These are phyloP conservation scores for Macrosiphum euphorbiae DNA, from an alignment of 2,888 invertebrate species.

Conservation along the genomic window DNA sequence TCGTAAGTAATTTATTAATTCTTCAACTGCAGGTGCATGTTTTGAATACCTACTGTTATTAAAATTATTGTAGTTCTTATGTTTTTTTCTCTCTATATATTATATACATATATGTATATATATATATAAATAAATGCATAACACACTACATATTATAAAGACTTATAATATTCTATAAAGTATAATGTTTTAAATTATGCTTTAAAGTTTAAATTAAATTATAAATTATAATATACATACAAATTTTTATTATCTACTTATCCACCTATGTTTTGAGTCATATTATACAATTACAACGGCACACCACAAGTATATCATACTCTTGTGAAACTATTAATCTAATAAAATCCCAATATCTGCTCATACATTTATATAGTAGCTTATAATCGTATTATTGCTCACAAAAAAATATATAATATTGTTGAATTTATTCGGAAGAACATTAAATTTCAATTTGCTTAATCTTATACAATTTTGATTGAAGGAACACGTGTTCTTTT, in stretches of 20 bases:
- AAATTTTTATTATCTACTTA: no score
- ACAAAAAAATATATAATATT: background rate
- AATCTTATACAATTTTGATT: background rate
- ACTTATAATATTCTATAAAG: no score
- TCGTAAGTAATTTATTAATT: background rate
- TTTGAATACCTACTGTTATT: background rate
- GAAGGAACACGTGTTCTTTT: background rate
- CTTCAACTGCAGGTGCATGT: background rate
- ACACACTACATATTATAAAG: no score
- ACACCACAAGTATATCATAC: background rate
- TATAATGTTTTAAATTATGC: no score
- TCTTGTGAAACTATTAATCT: background rate
- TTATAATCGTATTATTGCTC: background rate
- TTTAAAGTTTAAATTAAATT: background rate
- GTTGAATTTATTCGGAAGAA: background rate
- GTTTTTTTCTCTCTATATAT: background rate
- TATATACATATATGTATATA: no score
- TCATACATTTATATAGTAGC: background rate
- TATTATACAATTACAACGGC: background rate
- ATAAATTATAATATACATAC: background rate
- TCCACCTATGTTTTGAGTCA: background rate
- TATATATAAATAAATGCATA: no score
- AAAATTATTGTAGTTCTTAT: background rate
- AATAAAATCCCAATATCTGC: background rate
- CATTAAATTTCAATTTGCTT: slow-evolving; percentile 19